phyloP scores from a whole-genome alignment of 2,797 vertebrate species.

The Chrysolophus pictus region DNA sequence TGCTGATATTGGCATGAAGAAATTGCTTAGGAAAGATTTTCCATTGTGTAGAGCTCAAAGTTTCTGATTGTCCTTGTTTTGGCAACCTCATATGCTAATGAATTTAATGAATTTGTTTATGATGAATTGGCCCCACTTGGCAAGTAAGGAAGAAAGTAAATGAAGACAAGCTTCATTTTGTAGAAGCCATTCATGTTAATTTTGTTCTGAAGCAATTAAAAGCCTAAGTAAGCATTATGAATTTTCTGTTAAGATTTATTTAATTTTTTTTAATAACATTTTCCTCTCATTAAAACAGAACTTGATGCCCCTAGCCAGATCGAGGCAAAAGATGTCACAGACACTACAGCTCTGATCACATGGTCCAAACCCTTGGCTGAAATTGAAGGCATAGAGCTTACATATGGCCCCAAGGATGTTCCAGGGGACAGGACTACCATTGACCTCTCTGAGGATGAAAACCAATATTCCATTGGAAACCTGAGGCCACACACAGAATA shows the following conservation, averaged over 20 bases:
- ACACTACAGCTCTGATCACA: constrained; percentile 91
- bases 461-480: constrained; percentile 89
- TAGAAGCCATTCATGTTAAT: neutral
- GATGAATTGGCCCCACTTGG: neutral
- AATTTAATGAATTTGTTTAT: neutral
- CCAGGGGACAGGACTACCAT: constrained; percentile 85
- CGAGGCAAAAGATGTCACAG: constrained; percentile 90
- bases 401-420: constrained; percentile 84
- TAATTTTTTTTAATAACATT: neutral
- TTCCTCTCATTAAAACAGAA: constrained; percentile 72
- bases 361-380: constrained; percentile 93
- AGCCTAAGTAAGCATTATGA: neutral
- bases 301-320: constrained; percentile 93
- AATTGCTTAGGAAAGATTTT: neutral
- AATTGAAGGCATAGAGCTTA: constrained; percentile 88
- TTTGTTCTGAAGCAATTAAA: neutral
- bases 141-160: neutral
- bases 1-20: neutral
- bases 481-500: constrained; percentile 92
- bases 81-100: neutral
- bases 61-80: neutral
- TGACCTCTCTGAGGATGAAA: constrained; percentile 88
- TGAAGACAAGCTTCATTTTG: neutral
- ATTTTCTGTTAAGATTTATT: neutral
- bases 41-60: neutral